Percentiles rank a stretch among this genome's conserved stretches.
These are phyloP conservation scores for Hystrix cristata DNA, from an alignment of 2,113 vertebrate genomes.

Conservation along the genomic window DNA sequence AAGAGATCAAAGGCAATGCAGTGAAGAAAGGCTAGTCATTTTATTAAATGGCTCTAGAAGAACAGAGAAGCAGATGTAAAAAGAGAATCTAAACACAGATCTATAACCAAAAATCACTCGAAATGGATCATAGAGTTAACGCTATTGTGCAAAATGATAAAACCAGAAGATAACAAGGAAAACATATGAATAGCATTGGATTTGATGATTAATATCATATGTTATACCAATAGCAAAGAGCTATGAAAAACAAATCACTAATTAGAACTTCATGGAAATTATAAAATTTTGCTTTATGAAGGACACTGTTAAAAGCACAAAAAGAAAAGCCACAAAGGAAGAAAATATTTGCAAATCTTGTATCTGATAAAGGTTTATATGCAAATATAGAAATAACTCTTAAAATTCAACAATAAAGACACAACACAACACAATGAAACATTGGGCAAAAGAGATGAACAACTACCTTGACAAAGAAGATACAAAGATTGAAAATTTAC, in stretches of 20 bases:
- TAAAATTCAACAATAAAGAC: background rate
- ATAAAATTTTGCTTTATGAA: constrained; percentile 6
- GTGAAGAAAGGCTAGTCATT: background rate
- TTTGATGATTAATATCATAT: background rate
- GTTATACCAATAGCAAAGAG: background rate
- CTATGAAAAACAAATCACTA: background rate
- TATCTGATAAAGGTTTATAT: background rate
- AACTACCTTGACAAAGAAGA: background rate
- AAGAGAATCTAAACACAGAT: background rate
- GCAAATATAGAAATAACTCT: background rate
- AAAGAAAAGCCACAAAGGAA: background rate
- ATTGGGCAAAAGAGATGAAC: background rate
- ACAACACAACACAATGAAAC: background rate
- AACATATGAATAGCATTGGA: background rate
- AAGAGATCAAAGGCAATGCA: background rate
- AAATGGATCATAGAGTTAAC: background rate
- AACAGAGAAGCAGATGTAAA: background rate
- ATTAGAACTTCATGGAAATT: background rate
- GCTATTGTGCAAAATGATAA: background rate
- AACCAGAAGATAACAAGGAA: background rate
- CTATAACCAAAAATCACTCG: background rate
- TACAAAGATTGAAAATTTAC: background rate
- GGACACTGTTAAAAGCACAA: background rate
- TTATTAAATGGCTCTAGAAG: background rate
- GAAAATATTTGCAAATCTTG: background rate